Evolutionary conservation across 2,113 vertebrate species (phyloP), one percentile per base, ranked within the genome.

Genomic region (Thalassoma bifasciatum): DNA sequence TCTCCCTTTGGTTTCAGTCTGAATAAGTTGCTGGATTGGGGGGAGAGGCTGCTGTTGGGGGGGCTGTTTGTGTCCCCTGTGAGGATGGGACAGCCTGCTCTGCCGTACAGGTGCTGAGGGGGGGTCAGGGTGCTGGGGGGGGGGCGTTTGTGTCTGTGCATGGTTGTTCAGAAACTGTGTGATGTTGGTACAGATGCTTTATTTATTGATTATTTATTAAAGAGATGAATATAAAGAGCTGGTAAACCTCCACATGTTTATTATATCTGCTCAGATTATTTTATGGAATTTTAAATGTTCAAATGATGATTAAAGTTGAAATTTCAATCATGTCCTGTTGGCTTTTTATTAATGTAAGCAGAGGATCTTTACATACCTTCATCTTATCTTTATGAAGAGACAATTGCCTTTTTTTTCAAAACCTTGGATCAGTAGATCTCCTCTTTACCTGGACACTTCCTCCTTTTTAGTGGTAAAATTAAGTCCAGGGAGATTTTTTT

Each of bases 11-110:
- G 84, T 73, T 44, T 91, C 47, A 92, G 91, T 1, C 80, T 95
- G 26, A 93, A 80, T 81, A 93, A 90, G 73, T 80, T 95, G 71
- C 69, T 95, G 54, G 86, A 68, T 44, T 95, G 94, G 94, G 93
- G 94, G 10, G 94, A 93, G 79, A 81, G 90, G 57, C 14, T 93
- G 53, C 83, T 94, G 72, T 84, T 94, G 1, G 92, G 90, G 6
- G 88, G 89, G 30, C 16, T 91, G 5, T 88, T 92, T 3, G 73
- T 87, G 7, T 88, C 86, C 21, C 89, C 92, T 1, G 87, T 94
- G 17, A 92, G 85, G 82, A 82, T 93, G 82, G 93, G 91, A 62
- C 92, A 90, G 76, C 85, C 92, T 0, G 78, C 90, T 0, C 73
- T 94, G 51, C 92, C 91, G 0, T 93, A 93, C 67, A 83, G 83